Evolutionary conservation across 2,113 vertebrate genomes (phyloP).

Genomic region (Illadopsis cleaveri): DNA sequence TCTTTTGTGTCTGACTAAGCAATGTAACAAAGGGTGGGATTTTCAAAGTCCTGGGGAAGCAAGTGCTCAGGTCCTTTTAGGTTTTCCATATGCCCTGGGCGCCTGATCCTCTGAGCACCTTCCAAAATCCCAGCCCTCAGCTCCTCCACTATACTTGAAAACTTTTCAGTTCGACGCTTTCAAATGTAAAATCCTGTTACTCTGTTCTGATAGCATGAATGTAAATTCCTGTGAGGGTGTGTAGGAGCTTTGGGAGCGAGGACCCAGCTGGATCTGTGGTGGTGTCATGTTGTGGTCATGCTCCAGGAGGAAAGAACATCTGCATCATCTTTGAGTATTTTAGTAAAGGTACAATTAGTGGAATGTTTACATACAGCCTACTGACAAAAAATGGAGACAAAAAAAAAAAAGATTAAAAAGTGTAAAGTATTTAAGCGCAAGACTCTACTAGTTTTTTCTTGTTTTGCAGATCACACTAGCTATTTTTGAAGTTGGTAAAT

Average conservation of each 20-base stretch:
- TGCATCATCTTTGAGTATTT: slow-evolving; percentile 1
- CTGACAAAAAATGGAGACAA: not conserved
- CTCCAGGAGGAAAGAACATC: not conserved
- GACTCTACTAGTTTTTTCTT: slow-evolving; percentile 54
- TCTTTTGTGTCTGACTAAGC: slow-evolving; percentile 43
- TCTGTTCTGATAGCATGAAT: slow-evolving; percentile 29
- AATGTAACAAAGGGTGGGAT: slow-evolving; percentile 20
- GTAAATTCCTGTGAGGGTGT: slow-evolving; percentile 27
- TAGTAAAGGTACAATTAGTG: slow-evolving; percentile 35
- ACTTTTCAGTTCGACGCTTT: not conserved
- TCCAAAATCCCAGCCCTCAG: slow-evolving; percentile 29
- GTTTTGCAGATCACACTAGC: slow-evolving; percentile 43
- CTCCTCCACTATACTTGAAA: slow-evolving; percentile 49
- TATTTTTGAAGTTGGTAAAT: slow-evolving; percentile 57
- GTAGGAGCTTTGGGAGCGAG: not conserved
- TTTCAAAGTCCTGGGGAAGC: not conserved
- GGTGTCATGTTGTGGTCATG: not conserved
- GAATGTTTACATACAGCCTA: slow-evolving; percentile 65
- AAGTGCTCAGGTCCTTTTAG: not conserved
- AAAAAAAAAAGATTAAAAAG: not conserved
- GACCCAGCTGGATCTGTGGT: not conserved
- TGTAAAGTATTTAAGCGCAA: slow-evolving; percentile 51
- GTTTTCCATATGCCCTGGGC: not conserved
- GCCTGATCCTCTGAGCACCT: not conserved
- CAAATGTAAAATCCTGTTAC: not conserved